Conservation (phyloP, 2,797 vertebrate genomes). For the Micrastur ruficollis region DNA sequence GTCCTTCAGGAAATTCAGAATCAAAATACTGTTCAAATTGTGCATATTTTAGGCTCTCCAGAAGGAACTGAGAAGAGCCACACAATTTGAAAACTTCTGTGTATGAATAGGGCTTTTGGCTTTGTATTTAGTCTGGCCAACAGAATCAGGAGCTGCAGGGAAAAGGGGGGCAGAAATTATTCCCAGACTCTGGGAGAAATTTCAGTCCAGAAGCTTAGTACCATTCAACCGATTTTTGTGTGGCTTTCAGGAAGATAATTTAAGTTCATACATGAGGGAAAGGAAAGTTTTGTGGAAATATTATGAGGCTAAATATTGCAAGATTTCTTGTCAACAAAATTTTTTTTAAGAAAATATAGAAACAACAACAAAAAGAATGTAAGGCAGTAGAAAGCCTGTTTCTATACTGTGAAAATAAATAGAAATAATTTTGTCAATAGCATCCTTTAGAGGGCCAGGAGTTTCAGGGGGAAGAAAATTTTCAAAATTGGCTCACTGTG, state of each 20-base stretch:
- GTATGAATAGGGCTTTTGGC: not conserved
- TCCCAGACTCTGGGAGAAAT: not conserved
- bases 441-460: not conserved
- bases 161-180: not conserved
- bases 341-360: not conserved
- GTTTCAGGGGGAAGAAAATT: not conserved
- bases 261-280: not conserved
- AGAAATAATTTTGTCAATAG: not conserved
- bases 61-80: not conserved
- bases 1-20: not conserved
- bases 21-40: not conserved
- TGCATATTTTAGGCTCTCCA: not conserved
- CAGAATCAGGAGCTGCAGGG: not conserved
- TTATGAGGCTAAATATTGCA: not conserved
- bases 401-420: not conserved
- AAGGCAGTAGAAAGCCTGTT: not conserved
- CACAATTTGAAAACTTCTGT: not conserved
- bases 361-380: not conserved
- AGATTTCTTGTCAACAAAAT: not conserved
- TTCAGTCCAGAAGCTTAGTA: not conserved
- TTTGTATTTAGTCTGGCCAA: not conserved
- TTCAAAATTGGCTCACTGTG: not conserved
- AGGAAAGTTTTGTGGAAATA: not conserved
- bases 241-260: not conserved
- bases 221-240: not conserved